These are phyloP conservation scores for Lycopodina hypogea DNA, from an alignment of 37 sponge, comb jelly and placozoan genomes.

Conservation along the genomic window DNA sequence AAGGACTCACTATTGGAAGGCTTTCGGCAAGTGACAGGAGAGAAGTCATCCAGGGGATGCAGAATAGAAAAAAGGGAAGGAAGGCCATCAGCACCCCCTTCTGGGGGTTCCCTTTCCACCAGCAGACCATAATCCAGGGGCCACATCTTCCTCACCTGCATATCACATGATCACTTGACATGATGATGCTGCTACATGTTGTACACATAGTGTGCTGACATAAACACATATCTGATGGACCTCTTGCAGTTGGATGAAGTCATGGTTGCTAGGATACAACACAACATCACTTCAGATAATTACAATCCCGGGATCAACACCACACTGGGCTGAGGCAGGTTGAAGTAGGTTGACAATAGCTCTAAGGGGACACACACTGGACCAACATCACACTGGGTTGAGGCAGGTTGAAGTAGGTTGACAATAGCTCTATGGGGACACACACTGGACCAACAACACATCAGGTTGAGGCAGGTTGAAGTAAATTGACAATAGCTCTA, in stretches of 20 bases:
- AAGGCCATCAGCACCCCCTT: slow-evolving; percentile 37
- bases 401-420: too few relatives aligned
- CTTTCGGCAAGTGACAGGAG: slow-evolving; percentile 46
- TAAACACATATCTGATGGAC: slow-evolving; percentile 48
- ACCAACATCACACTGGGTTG: too few relatives aligned
- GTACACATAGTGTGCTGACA: slow-evolving; percentile 91
- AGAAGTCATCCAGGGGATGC: slow-evolving; percentile 69
- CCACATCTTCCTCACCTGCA: slow-evolving; percentile 49
- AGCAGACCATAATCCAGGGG: slow-evolving; percentile 52
- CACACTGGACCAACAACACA: too few relatives aligned
- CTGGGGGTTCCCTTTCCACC: slow-evolving; percentile 35
- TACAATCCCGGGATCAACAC: neutral
- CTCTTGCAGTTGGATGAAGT: slow-evolving; percentile 83
- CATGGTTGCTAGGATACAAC: slow-evolving; percentile 72
- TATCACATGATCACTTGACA: neutral
- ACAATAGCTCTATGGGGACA: too few relatives aligned
- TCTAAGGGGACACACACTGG: too few relatives aligned
- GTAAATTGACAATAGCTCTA: too few relatives aligned
- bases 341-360: neutral
- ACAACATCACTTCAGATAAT: neutral
- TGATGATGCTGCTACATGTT: too few relatives aligned
- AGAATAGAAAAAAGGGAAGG: slow-evolving; percentile 65
- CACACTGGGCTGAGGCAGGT: neutral
- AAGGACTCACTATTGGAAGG: slow-evolving; percentile 23
- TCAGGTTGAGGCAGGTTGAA: too few relatives aligned